A percentile compares a stretch with the other conserved stretches of the same genome.
Conservation (phyloP, 2,888 invertebrate genomes). For the Aethes cnicana region DNA sequence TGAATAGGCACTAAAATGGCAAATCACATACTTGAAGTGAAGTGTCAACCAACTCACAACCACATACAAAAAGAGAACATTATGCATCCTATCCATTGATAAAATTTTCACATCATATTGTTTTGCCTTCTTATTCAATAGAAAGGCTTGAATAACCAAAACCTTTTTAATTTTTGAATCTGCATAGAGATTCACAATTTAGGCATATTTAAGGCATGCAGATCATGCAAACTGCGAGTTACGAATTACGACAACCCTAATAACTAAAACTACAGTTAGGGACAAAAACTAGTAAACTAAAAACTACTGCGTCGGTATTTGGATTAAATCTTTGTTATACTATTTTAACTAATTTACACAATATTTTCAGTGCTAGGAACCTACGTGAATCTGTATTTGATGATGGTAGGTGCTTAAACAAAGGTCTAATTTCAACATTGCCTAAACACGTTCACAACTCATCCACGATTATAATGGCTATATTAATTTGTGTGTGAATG, state of each 20-base stretch:
- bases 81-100: conserved; percentile 21
- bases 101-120: conserved; percentile 15
- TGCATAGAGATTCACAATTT: conserved; percentile 12
- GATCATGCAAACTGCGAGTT: not conserved
- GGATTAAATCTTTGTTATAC: conserved; percentile 6
- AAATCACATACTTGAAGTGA: conserved; percentile 69
- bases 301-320: not conserved
- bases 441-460: no score
- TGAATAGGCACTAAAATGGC: conserved; percentile 78
- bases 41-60: conserved; percentile 71
- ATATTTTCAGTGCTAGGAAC: not conserved
- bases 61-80: conserved; percentile 58
- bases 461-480: no score
- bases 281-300: not conserved
- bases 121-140: conserved; percentile 3
- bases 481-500: no score
- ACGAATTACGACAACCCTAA: no score
- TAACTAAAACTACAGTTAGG: not conserved
- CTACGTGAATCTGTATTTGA: not conserved
- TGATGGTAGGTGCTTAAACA: not conserved
- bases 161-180: conserved; percentile 3
- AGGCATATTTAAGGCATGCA: conserved; percentile 15
- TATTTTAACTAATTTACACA: not conserved
- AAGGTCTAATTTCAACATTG: no score
- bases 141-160: not conserved